Conservation (phyloP, 2,113 vertebrate genomes). For the Emydura subglobosa region DNA sequence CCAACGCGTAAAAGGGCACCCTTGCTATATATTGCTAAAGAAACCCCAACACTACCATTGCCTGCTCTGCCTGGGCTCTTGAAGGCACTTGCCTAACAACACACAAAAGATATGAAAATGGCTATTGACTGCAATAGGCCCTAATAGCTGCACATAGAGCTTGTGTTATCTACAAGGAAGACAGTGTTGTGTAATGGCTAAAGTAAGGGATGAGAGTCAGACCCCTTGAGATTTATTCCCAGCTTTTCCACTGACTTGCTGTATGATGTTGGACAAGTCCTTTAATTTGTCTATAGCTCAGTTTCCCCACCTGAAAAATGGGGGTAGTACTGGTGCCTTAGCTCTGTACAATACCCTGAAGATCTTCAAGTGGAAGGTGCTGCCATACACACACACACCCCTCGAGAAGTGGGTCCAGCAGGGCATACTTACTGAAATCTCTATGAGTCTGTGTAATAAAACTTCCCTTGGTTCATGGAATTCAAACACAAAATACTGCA, state of each 20-base stretch:
- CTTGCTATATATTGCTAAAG: background rate
- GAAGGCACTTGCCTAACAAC: background rate
- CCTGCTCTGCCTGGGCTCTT: background rate
- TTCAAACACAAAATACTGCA: constrained; percentile 94
- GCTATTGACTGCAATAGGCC: background rate
- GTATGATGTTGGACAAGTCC: background rate
- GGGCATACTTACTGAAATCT: constrained; percentile 84
- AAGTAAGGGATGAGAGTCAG: background rate
- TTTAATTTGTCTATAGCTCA: background rate
- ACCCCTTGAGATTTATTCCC: background rate
- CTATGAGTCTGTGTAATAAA: constrained; percentile 91
- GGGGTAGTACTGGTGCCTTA: background rate
- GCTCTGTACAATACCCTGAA: background rate
- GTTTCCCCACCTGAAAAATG: background rate
- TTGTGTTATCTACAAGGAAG: background rate
- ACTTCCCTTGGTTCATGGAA: constrained; percentile 87
- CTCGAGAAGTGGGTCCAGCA: background rate
- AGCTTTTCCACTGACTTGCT: background rate
- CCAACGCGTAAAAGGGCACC: background rate
- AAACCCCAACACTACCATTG: background rate
- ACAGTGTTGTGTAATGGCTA: background rate
- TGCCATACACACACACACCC: rapidly evolving
- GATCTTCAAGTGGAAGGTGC: background rate
- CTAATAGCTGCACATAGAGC: background rate
- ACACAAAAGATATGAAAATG: background rate